Evolutionary conservation across 2,113 vertebrate genomes (phyloP).

Genomic region (Sarotherodon lohbergeri): DNA sequence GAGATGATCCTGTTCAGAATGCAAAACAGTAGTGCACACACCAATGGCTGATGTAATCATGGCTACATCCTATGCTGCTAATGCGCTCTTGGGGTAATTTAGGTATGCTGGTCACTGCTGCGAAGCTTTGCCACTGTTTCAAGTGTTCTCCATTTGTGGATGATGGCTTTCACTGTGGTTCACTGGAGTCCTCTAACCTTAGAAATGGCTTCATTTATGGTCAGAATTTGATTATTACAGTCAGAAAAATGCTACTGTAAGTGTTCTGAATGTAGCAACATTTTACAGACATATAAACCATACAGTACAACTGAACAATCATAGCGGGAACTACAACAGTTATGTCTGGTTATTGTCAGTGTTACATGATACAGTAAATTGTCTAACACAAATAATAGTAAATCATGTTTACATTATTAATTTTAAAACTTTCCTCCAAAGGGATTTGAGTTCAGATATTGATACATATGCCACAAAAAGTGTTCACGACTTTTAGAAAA

Average conservation of each 20-base stretch:
- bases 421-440: background rate
- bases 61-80: background rate
- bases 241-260: background rate
- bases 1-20: background rate
- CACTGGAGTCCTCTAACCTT: background rate
- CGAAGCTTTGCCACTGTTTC: background rate
- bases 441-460: background rate
- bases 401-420: background rate
- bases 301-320: background rate
- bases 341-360: background rate
- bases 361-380: background rate
- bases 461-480: background rate
- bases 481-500: background rate
- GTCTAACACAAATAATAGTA: background rate
- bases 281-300: background rate
- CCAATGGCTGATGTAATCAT: background rate
- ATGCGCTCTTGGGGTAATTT: background rate
- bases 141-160: background rate
- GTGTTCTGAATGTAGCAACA: background rate
- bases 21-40: background rate
- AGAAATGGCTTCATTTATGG: background rate
- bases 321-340: background rate
- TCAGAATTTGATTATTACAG: background rate
- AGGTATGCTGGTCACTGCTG: background rate
- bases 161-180: background rate